Evolutionary conservation across 2,113 vertebrate species (phyloP).

Genomic region (Aleadryas rufinucha): DNA sequence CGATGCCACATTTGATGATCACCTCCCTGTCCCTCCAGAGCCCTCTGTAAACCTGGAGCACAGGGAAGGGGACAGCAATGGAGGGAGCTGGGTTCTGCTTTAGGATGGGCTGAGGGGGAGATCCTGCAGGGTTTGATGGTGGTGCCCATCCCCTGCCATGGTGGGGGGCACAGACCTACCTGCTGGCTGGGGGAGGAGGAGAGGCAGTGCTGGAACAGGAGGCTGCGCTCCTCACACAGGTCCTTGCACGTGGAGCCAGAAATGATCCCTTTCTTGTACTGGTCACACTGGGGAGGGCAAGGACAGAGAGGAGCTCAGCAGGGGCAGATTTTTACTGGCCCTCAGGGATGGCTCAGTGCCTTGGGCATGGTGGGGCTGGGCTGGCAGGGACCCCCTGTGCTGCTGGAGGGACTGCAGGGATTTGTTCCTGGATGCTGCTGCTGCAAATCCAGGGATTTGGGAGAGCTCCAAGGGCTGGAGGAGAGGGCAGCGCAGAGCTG

Average conservation of each 20-base stretch:
- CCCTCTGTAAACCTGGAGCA: constrained; percentile 86
- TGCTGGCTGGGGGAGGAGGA: constrained; percentile 86
- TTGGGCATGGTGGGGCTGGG: not conserved
- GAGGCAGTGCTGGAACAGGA: constrained; percentile 87
- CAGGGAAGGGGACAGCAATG: not conserved
- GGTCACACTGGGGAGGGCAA: constrained; percentile 83
- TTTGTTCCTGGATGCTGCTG: not conserved
- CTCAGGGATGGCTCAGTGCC: not conserved
- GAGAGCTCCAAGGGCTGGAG: not conserved
- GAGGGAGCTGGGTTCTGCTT: not conserved
- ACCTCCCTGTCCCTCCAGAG: constrained; percentile 89
- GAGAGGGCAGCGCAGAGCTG: not conserved
- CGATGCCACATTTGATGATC: constrained; percentile 90
- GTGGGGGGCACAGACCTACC: constrained; percentile 65
- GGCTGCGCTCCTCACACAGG: constrained; percentile 83
- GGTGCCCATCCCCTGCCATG: fast-evolving
- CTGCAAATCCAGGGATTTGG: not conserved
- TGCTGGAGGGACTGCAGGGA: not conserved
- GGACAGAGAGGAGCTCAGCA: not conserved
- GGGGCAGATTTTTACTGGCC: not conserved
- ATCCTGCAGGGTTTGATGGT: not conserved
- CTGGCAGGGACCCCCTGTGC: not conserved
- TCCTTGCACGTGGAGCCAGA: constrained; percentile 90
- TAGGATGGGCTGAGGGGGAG: not conserved
- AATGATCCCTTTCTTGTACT: constrained; percentile 93